These are phyloP conservation scores for Phymorhynchus buccinoides DNA, from an alignment of 1,140 invertebrate genomes.

Conservation along the genomic window DNA sequence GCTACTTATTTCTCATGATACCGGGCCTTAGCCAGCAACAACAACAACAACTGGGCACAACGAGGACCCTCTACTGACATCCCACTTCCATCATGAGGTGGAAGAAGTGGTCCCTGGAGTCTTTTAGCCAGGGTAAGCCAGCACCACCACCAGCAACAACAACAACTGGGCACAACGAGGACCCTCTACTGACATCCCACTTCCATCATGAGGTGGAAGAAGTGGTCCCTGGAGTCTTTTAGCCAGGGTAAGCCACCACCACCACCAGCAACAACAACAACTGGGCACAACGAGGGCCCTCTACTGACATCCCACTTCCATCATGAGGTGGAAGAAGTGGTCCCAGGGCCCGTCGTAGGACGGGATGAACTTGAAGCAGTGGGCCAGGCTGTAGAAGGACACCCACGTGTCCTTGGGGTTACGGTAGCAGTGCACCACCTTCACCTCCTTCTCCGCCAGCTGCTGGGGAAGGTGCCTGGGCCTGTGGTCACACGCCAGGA, in stretches of 20 bases:
- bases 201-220: slow-evolving; percentile 27
- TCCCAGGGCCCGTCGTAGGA: slow-evolving; percentile 38
- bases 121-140: too few species aligned
- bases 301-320: slow-evolving; percentile 22
- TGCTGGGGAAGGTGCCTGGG: not conserved
- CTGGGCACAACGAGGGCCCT: too few species aligned
- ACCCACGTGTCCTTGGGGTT: slow-evolving; percentile 35
- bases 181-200: slow-evolving; percentile 23
- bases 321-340: slow-evolving; percentile 32
- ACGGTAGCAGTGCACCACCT: slow-evolving; percentile 21
- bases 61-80: slow-evolving; percentile 22
- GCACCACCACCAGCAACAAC: too few species aligned
- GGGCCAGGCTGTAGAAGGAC: slow-evolving; percentile 36
- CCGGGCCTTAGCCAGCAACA: too few species aligned
- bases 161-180: too few species aligned
- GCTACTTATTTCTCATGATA: too few species aligned
- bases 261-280: too few species aligned
- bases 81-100: slow-evolving; percentile 25
- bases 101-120: too few species aligned
- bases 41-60: too few species aligned
- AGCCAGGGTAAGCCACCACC: too few species aligned
- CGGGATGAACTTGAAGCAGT: not conserved
- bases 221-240: too few species aligned
- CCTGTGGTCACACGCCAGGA: not conserved
- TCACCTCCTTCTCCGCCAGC: slow-evolving; percentile 27